phyloP scores from a whole-genome alignment of 1,140 invertebrate species.

The Neelides sp. region DNA sequence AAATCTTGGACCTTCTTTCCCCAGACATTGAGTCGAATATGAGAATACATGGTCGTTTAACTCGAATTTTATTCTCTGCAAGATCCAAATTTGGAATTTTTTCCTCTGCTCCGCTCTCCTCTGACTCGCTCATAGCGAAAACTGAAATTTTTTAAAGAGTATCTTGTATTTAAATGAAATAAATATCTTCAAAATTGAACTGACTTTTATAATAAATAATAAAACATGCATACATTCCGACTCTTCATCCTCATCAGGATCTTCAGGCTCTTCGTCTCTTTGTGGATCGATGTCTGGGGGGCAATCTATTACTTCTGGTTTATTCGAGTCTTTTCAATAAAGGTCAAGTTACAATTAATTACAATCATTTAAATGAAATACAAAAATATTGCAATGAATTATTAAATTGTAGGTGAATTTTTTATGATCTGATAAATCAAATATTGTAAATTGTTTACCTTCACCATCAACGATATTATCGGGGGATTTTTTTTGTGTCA shows the following conservation, averaged over 20 bases:
- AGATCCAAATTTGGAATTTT: no score
- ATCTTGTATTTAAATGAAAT: background rate
- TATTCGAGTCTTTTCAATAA: constrained; percentile 31
- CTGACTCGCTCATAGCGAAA: no score
- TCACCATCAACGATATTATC: no score
- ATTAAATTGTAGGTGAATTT: no score
- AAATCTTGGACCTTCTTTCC: constrained; percentile 61
- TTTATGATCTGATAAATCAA: no score
- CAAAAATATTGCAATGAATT: no score
- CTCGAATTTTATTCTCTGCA: background rate
- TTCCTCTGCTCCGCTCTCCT: no score
- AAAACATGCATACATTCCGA: constrained; percentile 8
- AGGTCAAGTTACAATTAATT: no score
- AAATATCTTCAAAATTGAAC: background rate
- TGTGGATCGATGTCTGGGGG: constrained; percentile 38
- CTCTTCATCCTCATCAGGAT: constrained; percentile 40
- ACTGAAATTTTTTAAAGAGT: background rate
- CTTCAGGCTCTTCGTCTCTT: constrained; percentile 67
- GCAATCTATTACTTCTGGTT: background rate
- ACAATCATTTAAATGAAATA: no score
- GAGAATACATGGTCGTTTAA: constrained; percentile 63
- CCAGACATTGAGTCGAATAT: constrained; percentile 87
- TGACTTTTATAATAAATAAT: background rate
- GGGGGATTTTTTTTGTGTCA: no score
- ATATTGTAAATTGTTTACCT: no score